Conservation (phyloP, 2,797 vertebrate species). For the Neoniphon sammara region DNA sequence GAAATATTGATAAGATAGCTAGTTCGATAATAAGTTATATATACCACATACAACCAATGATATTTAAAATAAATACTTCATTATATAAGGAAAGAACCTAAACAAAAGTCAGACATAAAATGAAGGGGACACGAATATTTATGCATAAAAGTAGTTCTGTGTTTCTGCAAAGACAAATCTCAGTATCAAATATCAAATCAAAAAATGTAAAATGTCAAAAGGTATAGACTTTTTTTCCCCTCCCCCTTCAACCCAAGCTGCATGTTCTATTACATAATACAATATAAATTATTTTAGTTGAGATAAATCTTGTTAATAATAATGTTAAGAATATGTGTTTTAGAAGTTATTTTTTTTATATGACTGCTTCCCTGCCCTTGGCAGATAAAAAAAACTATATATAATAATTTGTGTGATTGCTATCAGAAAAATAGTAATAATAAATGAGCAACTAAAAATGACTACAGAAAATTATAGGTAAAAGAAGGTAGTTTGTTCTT, state of each 20-base stretch:
- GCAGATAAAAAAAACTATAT: neutral
- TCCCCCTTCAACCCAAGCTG: too few species aligned
- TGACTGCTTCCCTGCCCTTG: neutral
- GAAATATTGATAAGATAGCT: neutral
- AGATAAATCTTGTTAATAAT: too few species aligned
- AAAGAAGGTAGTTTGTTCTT: slow-evolving; percentile 5
- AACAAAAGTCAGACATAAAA: neutral
- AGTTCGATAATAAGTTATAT: neutral
- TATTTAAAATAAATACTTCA: neutral
- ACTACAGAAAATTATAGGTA: neutral
- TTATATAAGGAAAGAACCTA: neutral
- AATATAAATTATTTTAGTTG: too few species aligned
- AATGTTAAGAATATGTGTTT: too few species aligned
- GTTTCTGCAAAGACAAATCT: neutral
- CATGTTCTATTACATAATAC: too few species aligned
- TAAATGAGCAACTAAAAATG: neutral
- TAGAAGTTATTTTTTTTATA: too few species aligned
- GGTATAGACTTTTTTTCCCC: too few species aligned
- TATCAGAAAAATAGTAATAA: neutral
- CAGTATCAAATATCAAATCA: neutral
- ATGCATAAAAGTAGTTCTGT: neutral
- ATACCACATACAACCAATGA: too few species aligned
- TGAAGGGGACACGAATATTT: neutral
- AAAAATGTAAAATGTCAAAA: neutral
- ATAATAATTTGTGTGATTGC: neutral